phyloP scores from a whole-genome alignment of 2,797 vertebrate species.

The Gymnoscopelus microlampas region DNA sequence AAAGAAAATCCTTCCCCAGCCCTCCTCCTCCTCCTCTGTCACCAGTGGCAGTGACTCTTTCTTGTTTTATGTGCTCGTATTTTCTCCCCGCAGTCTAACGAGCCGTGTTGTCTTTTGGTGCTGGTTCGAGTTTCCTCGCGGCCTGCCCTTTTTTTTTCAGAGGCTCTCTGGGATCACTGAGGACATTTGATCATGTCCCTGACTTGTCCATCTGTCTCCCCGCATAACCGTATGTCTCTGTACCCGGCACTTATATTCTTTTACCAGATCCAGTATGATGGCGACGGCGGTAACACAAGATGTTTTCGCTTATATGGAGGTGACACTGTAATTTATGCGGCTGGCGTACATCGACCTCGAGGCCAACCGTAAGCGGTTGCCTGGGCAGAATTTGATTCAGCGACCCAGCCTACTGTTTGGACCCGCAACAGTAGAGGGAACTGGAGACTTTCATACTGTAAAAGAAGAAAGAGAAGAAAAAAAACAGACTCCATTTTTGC shows the following conservation, averaged over 20 bases:
- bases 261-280: constrained; percentile 52
- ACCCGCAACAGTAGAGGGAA: constrained; percentile 27
- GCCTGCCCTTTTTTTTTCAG: constrained; percentile 36
- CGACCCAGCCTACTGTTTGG: constrained; percentile 34
- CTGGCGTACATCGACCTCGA: constrained; percentile 39
- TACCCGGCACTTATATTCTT: constrained; percentile 56
- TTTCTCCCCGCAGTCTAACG: constrained; percentile 49
- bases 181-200: constrained; percentile 62
- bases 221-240: constrained; percentile 42
- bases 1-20: background rate
- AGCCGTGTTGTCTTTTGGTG: constrained; percentile 46
- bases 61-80: constrained; percentile 49
- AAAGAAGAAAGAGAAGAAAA: background rate
- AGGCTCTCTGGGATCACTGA: constrained; percentile 36
- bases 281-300: constrained; percentile 57
- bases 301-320: constrained; percentile 42
- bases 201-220: constrained; percentile 46
- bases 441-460: constrained; percentile 10
- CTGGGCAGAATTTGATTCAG: constrained; percentile 44
- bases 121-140: constrained; percentile 55
- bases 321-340: constrained; percentile 57
- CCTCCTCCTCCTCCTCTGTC: background rate
- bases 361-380: constrained; percentile 11
- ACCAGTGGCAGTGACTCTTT: constrained; percentile 25
- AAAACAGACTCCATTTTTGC: constrained; percentile 15